These are phyloP conservation scores for Callipepla squamata DNA, from an alignment of 2,113 vertebrate genomes.

Conservation along the genomic window DNA sequence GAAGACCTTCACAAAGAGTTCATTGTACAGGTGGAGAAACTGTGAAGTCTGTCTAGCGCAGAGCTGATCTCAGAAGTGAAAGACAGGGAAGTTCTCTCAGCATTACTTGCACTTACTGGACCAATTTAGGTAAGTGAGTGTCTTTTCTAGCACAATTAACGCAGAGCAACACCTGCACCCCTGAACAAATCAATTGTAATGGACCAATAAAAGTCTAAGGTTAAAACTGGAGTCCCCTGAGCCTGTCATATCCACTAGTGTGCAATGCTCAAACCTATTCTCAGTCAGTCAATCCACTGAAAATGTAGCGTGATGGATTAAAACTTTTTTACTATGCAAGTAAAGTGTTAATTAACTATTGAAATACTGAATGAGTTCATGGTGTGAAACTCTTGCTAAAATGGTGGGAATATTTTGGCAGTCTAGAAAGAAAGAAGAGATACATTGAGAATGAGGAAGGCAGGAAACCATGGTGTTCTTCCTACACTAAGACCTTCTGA, in stretches of 20 bases:
- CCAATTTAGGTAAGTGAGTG: background rate
- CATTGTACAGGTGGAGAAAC: background rate
- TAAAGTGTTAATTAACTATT: background rate
- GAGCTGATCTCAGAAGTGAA: background rate
- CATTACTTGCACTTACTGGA: accelerated
- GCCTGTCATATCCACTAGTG: background rate
- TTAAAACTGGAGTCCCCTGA: background rate
- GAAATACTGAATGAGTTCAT: background rate
- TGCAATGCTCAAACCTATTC: background rate
- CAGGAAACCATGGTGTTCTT: background rate
- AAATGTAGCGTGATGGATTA: background rate
- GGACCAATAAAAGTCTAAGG: background rate
- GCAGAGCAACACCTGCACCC: background rate
- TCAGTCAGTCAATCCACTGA: background rate
- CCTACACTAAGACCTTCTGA: background rate
- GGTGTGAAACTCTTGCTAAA: background rate
- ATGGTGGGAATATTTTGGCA: background rate
- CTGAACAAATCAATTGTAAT: background rate
- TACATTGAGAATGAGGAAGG: background rate
- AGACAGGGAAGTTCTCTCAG: background rate
- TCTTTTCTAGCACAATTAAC: background rate
- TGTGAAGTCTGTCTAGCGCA: background rate
- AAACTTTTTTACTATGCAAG: background rate
- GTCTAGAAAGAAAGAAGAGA: background rate
- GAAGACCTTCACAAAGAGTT: background rate